Base-by-base conservation (phyloP, 2,888 invertebrate genomes). In the Eristalis intricaria region DNA sequence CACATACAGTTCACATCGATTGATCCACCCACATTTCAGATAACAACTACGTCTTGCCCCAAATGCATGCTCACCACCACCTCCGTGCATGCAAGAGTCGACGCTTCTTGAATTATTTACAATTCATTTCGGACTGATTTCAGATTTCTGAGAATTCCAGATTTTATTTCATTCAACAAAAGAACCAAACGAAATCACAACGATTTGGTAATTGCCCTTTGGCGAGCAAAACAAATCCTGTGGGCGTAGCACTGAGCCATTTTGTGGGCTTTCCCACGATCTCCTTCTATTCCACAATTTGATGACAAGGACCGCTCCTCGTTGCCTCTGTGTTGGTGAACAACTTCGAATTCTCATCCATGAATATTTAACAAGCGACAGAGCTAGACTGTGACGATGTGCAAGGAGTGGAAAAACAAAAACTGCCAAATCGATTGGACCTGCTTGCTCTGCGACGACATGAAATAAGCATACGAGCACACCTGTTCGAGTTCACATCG, bases 241-340 rank as follows among this genome's bases (percentile, higher is more conserved):
- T 11, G 32, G 32, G 68, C 50, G 32, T 29, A n/a, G 7, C 50
- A 13, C 19, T 2, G 50, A 50, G 8, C 50, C 50, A 50, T 19
- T 50, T 19, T 10, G 22, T 26, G 29, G 8, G 11, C 19, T 50
- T 68, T 68, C 68, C 68, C 68, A 68, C 68, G 50, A 68, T 50
- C 4, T 40, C 50, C 50, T n/a, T 19, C 50, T 19, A 1, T 4
- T 10, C 8, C 19, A 19, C 19, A 7, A 8, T 19, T n/a, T 8
- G 50, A 19, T 19, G 19, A n/a, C 50, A 50, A 50, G 19, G 50
- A 50, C 50, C 8, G 19, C 10, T 50, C 19, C 50, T 19, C 50
- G 2, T 19, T 19, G 50, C 19, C 19, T 19, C 19, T 19, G 19
- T 50, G 50, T 50, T 10, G 19, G 19, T 50, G 50, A 50, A 50